A percentile compares a stretch with the other conserved stretches of the same genome.
Evolutionary conservation across 2,113 vertebrate species (phyloP).

Genomic region (Hyla sarda): DNA sequence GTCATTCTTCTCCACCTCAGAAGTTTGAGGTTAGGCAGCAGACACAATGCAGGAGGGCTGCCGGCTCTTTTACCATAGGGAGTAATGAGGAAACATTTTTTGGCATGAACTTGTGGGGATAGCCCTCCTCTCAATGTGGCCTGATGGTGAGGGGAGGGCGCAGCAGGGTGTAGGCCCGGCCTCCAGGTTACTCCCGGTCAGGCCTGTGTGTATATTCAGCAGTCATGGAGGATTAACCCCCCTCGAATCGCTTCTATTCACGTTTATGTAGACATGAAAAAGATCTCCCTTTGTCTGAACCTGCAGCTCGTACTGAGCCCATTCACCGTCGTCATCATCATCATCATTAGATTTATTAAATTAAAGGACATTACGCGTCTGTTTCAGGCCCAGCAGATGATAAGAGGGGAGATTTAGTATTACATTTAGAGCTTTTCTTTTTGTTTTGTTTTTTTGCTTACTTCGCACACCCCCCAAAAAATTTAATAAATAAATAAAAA

Average conservation of each 20-base stretch:
- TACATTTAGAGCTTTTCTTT: too few relatives aligned
- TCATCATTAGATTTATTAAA: background rate
- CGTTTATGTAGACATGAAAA: background rate
- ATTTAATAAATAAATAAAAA: too few relatives aligned
- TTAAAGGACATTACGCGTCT: too few relatives aligned
- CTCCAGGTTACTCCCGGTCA: background rate
- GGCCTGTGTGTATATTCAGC: background rate
- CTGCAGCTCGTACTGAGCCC: background rate
- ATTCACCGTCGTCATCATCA: background rate
- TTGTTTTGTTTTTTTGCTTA: background rate
- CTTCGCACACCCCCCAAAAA: too few relatives aligned
- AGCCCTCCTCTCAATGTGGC: conserved; percentile 45
- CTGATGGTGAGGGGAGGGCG: conserved; percentile 18
- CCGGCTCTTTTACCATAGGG: conserved; percentile 9
- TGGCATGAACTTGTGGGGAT: conserved; percentile 7
- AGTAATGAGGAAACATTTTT: conserved; percentile 8
- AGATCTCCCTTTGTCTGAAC: background rate
- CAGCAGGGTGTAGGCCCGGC: background rate
- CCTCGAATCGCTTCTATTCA: background rate
- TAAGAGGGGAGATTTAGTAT: too few relatives aligned
- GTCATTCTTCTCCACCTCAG: background rate
- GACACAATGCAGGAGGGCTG: background rate
- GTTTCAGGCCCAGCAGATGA: too few relatives aligned
- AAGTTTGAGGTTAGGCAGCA: background rate
- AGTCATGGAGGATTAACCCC: too few relatives aligned